Conservation (phyloP, 2,888 invertebrate genomes). For the Heliconius sara region DNA sequence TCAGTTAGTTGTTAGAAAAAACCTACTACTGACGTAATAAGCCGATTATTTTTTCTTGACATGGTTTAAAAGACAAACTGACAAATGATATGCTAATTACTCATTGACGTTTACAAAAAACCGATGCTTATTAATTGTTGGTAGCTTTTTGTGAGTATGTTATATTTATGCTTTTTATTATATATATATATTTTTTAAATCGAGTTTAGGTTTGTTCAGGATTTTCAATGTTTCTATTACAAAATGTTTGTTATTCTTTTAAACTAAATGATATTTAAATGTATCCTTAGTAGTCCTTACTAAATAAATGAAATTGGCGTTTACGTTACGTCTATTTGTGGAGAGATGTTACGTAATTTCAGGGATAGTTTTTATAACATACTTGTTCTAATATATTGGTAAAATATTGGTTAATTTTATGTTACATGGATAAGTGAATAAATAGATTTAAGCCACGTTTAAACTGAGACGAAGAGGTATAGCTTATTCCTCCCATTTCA, state of each 20-base stretch:
- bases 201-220: not conserved
- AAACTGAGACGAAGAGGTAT: too few relatives aligned
- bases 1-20: not conserved
- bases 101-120: not conserved
- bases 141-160: not conserved
- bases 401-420: not conserved
- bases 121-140: not conserved
- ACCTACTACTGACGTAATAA: not conserved
- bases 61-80: not conserved
- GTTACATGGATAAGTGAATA: not conserved
- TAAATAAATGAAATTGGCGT: too few relatives aligned
- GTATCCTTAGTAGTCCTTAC: too few relatives aligned
- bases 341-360: too few relatives aligned
- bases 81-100: conserved; percentile 16
- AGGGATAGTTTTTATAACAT: too few relatives aligned
- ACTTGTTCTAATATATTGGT: not conserved
- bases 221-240: not conserved
- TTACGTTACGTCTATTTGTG: too few relatives aligned
- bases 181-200: not conserved
- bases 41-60: conserved; percentile 17
- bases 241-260: not conserved
- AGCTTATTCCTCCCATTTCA: too few relatives aligned
- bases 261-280: not conserved
- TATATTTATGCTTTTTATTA: not conserved
- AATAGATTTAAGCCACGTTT: too few relatives aligned